Percentiles rank a stretch among this genome's conserved stretches.
These are phyloP conservation scores for Holothuria scabra DNA, from an alignment of 53 echinoderm and acorn worm genomes.

Conservation along the genomic window DNA sequence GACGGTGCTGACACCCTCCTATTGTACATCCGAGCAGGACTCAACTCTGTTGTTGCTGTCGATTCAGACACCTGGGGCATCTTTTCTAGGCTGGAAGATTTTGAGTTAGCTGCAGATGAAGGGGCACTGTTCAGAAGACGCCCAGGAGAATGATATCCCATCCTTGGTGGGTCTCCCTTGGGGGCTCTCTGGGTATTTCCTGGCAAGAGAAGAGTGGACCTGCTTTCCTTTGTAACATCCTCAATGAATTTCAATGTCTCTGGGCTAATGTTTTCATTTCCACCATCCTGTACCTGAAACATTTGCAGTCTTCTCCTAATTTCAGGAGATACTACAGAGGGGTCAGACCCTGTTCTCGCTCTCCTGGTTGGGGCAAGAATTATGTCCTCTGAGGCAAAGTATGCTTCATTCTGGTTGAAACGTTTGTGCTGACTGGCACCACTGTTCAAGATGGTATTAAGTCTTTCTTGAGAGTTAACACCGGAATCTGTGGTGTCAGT, in stretches of 20 bases:
- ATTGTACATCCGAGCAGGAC: background rate
- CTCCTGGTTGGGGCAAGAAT: constrained; percentile 48
- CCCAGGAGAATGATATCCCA: constrained; percentile 27
- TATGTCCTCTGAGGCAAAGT: constrained; percentile 14
- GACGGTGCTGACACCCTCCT: background rate
- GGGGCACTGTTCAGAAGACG: constrained; percentile 12
- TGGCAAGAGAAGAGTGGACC: constrained; percentile 69
- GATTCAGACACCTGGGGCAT: constrained; percentile 40
- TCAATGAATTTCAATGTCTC: constrained; percentile 83
- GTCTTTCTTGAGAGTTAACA: constrained; percentile 72
- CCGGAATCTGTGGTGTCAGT: constrained; percentile 97
- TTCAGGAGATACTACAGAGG: constrained; percentile 51
- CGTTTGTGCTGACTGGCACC: background rate
- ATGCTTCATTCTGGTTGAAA: constrained; percentile 36
- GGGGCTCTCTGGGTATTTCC: constrained; percentile 32
- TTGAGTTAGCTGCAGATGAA: constrained; percentile 38
- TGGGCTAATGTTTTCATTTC: constrained; percentile 58
- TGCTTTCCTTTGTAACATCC: constrained; percentile 73
- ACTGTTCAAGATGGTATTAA: constrained; percentile 49
- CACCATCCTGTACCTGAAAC: background rate
- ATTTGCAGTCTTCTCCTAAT: background rate
- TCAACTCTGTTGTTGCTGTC: constrained; percentile 9
- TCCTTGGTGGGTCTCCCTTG: background rate
- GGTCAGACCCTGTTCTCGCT: constrained; percentile 78
- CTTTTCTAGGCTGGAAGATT: constrained; percentile 37